A percentile compares a stretch with the other conserved stretches of the same genome.
phyloP scores from a whole-genome alignment of 2,888 invertebrate genomes.

The Lepidocyrtinus sp. region DNA sequence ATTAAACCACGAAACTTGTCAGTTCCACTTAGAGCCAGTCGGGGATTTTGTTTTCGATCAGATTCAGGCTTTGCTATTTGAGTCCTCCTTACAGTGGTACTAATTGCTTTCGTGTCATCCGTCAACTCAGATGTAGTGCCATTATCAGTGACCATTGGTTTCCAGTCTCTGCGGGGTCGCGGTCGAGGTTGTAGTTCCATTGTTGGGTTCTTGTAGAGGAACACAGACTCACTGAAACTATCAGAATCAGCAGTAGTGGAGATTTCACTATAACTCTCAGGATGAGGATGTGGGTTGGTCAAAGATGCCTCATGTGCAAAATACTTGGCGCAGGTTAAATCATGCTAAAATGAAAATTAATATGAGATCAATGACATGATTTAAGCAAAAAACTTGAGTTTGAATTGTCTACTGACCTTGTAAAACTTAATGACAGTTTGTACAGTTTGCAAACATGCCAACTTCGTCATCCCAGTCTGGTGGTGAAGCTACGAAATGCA shows the following conservation, averaged over 20 bases:
- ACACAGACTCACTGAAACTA: not conserved
- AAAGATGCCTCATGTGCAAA: slow-evolving; percentile 10
- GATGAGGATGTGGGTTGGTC: too few relatives aligned
- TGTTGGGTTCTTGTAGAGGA: not conserved
- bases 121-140: too few relatives aligned
- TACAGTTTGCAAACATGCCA: slow-evolving; percentile 21
- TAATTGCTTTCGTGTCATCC: too few relatives aligned
- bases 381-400: too few relatives aligned
- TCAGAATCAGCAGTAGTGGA: not conserved
- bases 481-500: not conserved
- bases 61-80: too few relatives aligned
- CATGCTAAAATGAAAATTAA: slow-evolving; percentile 5
- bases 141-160: too few relatives aligned
- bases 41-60: not conserved
- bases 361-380: too few relatives aligned
- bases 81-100: too few relatives aligned
- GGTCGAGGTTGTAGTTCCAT: not conserved
- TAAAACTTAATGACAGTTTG: slow-evolving; percentile 33
- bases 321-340: slow-evolving; percentile 21
- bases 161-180: too few relatives aligned
- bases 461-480: slow-evolving; percentile 29
- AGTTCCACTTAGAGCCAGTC: not conserved
- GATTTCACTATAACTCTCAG: too few relatives aligned
- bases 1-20: slow-evolving; percentile 23
- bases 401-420: slow-evolving; percentile 11